phyloP scores from a whole-genome alignment of 2,113 vertebrate species.

The Spermophilus dauricus region DNA sequence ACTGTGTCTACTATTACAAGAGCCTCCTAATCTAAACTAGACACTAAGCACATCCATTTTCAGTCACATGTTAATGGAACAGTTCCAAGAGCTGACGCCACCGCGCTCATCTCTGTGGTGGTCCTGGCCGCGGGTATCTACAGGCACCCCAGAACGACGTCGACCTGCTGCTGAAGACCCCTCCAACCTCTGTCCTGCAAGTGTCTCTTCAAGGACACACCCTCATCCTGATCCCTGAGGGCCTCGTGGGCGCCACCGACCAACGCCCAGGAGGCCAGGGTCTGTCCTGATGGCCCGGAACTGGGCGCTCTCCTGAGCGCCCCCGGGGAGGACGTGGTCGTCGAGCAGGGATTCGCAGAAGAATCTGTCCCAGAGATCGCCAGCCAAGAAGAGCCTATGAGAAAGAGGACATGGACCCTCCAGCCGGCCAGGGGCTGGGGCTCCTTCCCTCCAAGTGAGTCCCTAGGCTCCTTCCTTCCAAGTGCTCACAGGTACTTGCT shows the following conservation, averaged over 20 bases:
- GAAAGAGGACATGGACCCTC: neutral
- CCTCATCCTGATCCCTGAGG: conserved; percentile 26
- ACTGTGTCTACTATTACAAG: no score
- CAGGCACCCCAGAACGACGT: neutral
- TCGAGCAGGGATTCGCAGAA: neutral
- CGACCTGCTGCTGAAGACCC: conserved; percentile 31
- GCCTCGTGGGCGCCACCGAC: neutral
- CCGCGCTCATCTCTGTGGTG: neutral
- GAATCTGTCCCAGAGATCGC: neutral
- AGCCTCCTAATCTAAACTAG: no score
- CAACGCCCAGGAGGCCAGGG: neutral
- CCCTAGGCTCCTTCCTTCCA: neutral
- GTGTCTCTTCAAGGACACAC: neutral
- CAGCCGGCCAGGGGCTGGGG: neutral
- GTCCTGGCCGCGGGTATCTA: neutral
- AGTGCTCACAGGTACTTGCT: no score
- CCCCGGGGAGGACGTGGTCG: neutral
- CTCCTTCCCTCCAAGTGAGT: no score
- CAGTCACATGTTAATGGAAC: no score
- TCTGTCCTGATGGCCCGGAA: neutral
- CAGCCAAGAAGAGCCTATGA: neutral
- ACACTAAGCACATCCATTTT: no score
- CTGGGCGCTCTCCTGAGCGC: neutral
- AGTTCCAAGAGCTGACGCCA: no score
- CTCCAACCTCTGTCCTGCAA: neutral